These are phyloP conservation scores for Sphaeridia pumilis DNA, from an alignment of 2,888 invertebrate genomes.

Conservation along the genomic window DNA sequence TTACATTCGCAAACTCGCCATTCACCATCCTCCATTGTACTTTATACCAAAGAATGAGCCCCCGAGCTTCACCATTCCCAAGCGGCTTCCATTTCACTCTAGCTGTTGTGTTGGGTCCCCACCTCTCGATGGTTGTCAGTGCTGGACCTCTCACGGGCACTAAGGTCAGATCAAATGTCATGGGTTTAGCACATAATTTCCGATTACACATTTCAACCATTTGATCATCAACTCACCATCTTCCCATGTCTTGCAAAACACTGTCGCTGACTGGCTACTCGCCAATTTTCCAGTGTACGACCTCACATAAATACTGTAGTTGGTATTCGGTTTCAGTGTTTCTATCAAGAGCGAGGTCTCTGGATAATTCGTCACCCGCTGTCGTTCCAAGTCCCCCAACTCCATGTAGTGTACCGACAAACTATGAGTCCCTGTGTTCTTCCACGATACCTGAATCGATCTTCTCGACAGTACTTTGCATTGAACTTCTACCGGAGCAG, in stretches of 20 bases:
- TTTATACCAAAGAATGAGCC: conserved; percentile 29
- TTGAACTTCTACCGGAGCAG: conserved; percentile 25
- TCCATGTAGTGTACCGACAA: conserved; percentile 30
- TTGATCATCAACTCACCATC: no score
- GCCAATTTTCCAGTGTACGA: conserved; percentile 26
- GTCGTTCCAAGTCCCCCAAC: conserved; percentile 29
- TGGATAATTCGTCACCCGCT: conserved; percentile 22
- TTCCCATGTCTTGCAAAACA: conserved; percentile 22
- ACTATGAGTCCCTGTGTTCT: conserved; percentile 10
- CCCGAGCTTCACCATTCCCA: conserved; percentile 25
- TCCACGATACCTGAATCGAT: conserved; percentile 26
- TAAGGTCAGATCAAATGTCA: no score
- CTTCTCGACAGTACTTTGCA: conserved; percentile 21
- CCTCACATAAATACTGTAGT: conserved; percentile 31
- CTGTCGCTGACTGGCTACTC: conserved; percentile 20
- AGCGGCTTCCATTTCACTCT: conserved; percentile 28
- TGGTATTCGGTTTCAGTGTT: conserved; percentile 26
- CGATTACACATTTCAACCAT: no score
- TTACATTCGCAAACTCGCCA: conserved; percentile 27
- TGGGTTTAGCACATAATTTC: no score
- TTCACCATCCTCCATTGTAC: conserved; percentile 28
- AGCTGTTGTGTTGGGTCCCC: conserved; percentile 22
- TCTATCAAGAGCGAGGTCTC: no score
- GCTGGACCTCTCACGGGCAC: conserved; percentile 21
- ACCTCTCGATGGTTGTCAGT: conserved; percentile 17